Evolutionary conservation across 2,888 invertebrate genomes (phyloP).

Genomic region (Synergus laeviventris): DNA sequence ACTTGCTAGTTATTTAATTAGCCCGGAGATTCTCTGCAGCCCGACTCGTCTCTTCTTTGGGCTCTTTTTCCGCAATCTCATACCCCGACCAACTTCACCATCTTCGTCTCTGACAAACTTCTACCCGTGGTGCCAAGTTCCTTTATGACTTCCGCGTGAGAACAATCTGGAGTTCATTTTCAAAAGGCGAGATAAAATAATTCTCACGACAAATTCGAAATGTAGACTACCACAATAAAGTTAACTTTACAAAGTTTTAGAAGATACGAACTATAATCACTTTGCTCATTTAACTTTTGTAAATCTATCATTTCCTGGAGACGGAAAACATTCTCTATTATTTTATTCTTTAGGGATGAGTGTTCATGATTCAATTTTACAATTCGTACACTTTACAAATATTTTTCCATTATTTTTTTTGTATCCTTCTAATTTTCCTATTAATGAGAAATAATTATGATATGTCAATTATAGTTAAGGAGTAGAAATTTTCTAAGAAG

Average conservation of each 20-base stretch:
- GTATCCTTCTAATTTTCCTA: no score
- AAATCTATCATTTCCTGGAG: background rate
- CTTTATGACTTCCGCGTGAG: conserved; percentile 38
- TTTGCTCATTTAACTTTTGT: conserved; percentile 26
- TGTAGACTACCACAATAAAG: conserved; percentile 29
- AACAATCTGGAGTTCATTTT: conserved; percentile 39
- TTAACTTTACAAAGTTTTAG: conserved; percentile 22
- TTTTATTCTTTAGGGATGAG: background rate
- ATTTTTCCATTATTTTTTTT: no score
- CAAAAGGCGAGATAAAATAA: conserved; percentile 34
- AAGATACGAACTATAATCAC: conserved; percentile 22
- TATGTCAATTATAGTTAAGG: no score
- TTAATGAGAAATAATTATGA: no score
- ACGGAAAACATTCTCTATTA: background rate
- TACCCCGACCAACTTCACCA: conserved; percentile 37
- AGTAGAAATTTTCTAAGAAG: no score
- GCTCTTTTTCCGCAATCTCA: conserved; percentile 45
- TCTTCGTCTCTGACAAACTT: conserved; percentile 38
- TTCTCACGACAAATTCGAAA: conserved; percentile 30
- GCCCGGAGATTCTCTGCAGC: conserved; percentile 68
- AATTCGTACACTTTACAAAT: no score
- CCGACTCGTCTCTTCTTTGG: conserved; percentile 57
- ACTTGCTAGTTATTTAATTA: conserved; percentile 74
- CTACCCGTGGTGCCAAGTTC: conserved; percentile 35
- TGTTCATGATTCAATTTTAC: background rate